Conservation (phyloP, 64 coral and sea anemone species). For the Porites australiensis region DNA sequence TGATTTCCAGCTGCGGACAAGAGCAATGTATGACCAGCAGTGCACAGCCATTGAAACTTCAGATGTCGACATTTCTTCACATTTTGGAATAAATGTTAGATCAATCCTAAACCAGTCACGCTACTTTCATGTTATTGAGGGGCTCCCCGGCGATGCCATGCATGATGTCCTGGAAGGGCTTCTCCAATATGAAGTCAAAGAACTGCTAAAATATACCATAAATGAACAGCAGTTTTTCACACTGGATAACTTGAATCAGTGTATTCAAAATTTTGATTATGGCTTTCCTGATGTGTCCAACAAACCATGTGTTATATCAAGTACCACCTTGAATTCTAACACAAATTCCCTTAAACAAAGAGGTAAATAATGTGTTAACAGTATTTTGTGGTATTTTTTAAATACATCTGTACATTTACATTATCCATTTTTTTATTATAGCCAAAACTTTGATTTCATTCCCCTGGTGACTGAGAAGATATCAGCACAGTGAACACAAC, state of each 20-base stretch:
- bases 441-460: no score
- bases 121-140: constrained; percentile 48
- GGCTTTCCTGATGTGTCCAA: constrained; percentile 48
- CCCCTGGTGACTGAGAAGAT: no score
- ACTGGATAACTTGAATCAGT: constrained; percentile 12
- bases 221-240: constrained; percentile 18
- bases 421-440: no score
- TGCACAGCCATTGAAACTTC: background rate
- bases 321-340: no score
- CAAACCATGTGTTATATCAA: constrained; percentile 11
- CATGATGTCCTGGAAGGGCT: constrained; percentile 58
- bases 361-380: no score
- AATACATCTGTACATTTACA: no score
- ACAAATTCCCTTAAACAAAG: no score
- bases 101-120: constrained; percentile 5
- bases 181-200: constrained; percentile 39
- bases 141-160: constrained; percentile 60
- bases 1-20: no score
- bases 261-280: constrained; percentile 53
- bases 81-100: constrained; percentile 42
- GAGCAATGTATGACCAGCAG: no score
- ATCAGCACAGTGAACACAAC: no score
- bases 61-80: background rate
- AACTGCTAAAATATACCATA: constrained; percentile 36
- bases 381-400: no score